These are phyloP conservation scores for Gymnocheta viridis DNA, from an alignment of 2,888 invertebrate genomes.

Conservation along the genomic window DNA sequence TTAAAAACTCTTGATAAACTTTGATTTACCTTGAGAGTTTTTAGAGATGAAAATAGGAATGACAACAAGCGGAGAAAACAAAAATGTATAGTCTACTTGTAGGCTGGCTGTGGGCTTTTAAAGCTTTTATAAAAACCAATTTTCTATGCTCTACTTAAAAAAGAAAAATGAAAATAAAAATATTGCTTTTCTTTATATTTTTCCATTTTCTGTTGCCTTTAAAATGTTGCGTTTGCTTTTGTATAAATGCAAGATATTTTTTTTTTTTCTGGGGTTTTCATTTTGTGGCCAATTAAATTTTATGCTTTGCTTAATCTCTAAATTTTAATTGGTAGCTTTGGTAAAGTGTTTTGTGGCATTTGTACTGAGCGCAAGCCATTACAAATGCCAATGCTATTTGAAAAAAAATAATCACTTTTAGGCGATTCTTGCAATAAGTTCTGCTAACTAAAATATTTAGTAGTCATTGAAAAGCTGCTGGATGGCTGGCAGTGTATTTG, in stretches of 20 bases:
- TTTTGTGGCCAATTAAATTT: slow-evolving; percentile 67
- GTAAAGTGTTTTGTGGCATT: slow-evolving; percentile 32
- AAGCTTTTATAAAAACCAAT: slow-evolving; percentile 19
- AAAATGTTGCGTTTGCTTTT: slow-evolving; percentile 14
- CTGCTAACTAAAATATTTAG: neutral
- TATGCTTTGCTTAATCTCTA: slow-evolving; percentile 65
- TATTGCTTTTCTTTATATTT: neutral
- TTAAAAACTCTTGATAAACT: slow-evolving; percentile 38
- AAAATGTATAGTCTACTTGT: slow-evolving; percentile 17
- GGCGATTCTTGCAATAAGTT: neutral
- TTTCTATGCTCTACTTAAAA: slow-evolving; percentile 32
- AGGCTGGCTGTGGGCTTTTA: slow-evolving; percentile 7
- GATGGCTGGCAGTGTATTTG: neutral
- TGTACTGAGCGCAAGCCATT: slow-evolving; percentile 36
- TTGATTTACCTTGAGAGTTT: slow-evolving; percentile 52
- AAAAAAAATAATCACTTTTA: slow-evolving; percentile 18
- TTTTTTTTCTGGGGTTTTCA: slow-evolving; percentile 4
- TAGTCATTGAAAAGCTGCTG: neutral
- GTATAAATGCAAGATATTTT: neutral
- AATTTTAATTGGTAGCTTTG: slow-evolving; percentile 63
- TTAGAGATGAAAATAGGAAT: neutral
- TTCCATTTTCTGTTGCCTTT: neutral
- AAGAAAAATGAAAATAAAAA: no score
- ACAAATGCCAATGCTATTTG: slow-evolving; percentile 29
- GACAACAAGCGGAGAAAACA: neutral